A percentile compares a stretch with the other conserved stretches of the same genome.
Evolutionary conservation across 1,140 invertebrate species (phyloP).

Genomic region (Pollicipes pollicipes): DNA sequence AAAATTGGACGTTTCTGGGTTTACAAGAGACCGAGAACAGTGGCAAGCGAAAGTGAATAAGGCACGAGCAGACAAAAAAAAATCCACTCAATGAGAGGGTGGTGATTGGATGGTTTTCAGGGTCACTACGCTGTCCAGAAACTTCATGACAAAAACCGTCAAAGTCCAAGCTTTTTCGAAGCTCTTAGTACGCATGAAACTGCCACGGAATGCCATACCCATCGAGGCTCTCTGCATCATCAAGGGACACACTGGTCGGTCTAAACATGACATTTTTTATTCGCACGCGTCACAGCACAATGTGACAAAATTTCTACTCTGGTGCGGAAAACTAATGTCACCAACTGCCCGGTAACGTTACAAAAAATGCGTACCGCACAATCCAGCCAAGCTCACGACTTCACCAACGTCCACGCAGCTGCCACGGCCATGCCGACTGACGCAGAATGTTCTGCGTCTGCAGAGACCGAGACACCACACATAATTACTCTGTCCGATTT

Average conservation of each 20-base stretch:
- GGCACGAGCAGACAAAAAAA: no score
- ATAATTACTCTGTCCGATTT: not conserved
- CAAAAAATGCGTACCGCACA: not conserved
- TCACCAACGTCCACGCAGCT: not conserved
- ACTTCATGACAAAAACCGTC: no score
- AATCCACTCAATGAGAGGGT: no score
- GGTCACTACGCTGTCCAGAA: no score
- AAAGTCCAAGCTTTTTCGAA: no score
- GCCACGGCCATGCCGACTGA: not conserved
- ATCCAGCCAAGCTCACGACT: not conserved
- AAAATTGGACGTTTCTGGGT: no score
- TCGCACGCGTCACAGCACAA: not conserved
- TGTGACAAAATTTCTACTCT: not conserved
- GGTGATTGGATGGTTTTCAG: no score
- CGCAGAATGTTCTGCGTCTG: not conserved
- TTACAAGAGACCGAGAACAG: no score
- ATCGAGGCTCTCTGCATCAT: not conserved
- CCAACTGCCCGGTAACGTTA: not conserved
- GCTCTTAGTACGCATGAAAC: no score
- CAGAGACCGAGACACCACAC: not conserved
- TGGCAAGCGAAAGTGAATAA: no score
- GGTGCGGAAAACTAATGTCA: not conserved
- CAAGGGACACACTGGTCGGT: not conserved
- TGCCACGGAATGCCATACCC: no score
- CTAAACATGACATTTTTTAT: not conserved